Base-by-base conservation (phyloP, 2,888 invertebrate species). In the Stegana nigrithorax region DNA sequence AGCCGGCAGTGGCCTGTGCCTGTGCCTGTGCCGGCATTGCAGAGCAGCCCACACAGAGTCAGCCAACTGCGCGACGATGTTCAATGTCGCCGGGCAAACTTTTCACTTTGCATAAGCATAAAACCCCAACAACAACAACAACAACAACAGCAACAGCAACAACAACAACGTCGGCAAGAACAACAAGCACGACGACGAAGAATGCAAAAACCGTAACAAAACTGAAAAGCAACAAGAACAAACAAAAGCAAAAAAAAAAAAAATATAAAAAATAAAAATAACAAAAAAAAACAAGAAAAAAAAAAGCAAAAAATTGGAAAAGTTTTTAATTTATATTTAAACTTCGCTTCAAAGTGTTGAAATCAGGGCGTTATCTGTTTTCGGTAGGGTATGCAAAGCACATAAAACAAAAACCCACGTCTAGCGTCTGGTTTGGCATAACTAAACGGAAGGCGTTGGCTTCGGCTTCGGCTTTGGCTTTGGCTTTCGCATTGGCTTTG, bases 241-340 rank as follows among this genome's bases (percentile, higher is more conserved):
- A 61, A 60, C 60, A 26, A 19, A 26, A 44, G 19, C 51, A 51
- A 19, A 51, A 21, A 50, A 32, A 45, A 50, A 64, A 62, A 45
- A 56, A 66, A 67, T 71, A 17, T 17, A 17, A 17, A 44, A n/a
- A 6, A 14, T 4, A 17, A 19, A 8, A 2, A 44, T 14, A 44
- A 44, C 2, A 44, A 0, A 44, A 44, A 50, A 25, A 50, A 19
- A 19, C 17, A 17, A 10, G 8, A 17, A 44, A 44, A 5, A 17
- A 17, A 14, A 29, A 47, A 65, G 59, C 66, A 72, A 80, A 78
- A 80, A 77, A 81, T 78, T 74, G 70, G 73, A 78, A 84, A 83
- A 83, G 75, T 84, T 83, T 83, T 80, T 82, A 84, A 84, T 84
- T 84, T 83, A 83, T 84, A 82, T 81, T 79, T 76, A 79, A 83